A percentile compares a stretch with the other conserved stretches of the same genome.
Evolutionary conservation across 37 sponge, comb jelly and placozoan genomes (phyloP).

Genomic region (Oscarella lobularis): DNA sequence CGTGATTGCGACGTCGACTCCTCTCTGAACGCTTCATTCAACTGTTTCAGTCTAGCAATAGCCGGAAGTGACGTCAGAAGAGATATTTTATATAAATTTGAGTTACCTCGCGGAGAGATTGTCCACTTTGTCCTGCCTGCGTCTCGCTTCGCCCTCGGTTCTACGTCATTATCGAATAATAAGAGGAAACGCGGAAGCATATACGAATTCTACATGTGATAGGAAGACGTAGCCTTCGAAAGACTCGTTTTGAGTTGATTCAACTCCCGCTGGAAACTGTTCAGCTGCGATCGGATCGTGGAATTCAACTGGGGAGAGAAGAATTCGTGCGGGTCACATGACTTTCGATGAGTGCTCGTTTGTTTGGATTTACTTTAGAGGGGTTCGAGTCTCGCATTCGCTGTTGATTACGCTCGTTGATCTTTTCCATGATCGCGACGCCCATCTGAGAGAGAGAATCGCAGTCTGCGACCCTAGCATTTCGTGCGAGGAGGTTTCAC

Average conservation of each 20-base stretch:
- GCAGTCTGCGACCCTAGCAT: background rate
- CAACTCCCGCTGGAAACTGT: background rate
- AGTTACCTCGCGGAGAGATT: background rate
- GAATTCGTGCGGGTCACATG: slow-evolving; percentile 3
- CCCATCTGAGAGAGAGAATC: background rate
- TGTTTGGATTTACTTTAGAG: background rate
- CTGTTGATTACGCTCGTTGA: slow-evolving; percentile 1
- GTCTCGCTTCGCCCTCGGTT: background rate
- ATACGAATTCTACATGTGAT: background rate
- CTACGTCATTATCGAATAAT: background rate
- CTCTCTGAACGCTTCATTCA: background rate
- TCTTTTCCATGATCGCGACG: background rate
- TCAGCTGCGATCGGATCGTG: background rate
- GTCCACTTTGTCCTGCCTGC: background rate
- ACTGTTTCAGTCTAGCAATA: too few relatives aligned
- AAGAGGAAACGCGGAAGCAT: too few relatives aligned
- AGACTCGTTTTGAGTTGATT: background rate
- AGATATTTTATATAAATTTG: too few relatives aligned
- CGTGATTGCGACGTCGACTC: background rate
- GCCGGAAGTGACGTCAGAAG: too few relatives aligned
- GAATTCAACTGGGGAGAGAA: background rate
- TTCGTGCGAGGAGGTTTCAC: too few relatives aligned
- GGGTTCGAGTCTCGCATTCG: background rate
- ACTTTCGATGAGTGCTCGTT: too few relatives aligned
- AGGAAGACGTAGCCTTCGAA: background rate